Percentiles rank a stretch among this genome's conserved stretches.
Conservation (phyloP, 2,888 invertebrate genomes). For the Plagiodera versicolora region DNA sequence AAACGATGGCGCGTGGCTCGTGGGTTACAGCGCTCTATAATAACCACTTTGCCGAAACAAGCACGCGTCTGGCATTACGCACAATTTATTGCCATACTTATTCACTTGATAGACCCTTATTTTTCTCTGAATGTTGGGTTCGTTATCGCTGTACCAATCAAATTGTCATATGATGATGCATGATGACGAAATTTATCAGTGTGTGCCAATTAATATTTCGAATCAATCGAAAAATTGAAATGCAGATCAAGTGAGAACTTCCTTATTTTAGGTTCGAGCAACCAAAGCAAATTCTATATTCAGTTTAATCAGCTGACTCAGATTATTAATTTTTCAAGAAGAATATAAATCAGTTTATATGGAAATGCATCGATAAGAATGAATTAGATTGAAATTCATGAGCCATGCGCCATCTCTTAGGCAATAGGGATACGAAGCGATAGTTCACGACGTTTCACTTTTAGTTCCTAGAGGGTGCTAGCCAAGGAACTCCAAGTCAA, state of each 20-base stretch:
- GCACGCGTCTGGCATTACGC: conserved; percentile 42
- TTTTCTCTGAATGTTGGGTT: conserved; percentile 28
- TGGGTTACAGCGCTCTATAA: conserved; percentile 30
- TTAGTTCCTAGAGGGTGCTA: no score
- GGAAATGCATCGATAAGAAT: neutral
- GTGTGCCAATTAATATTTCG: no score
- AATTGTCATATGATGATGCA: neutral
- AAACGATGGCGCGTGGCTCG: conserved; percentile 40
- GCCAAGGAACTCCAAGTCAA: neutral
- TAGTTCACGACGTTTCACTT: neutral
- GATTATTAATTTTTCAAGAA: no score
- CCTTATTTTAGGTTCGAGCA: no score
- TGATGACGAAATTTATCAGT: neutral
- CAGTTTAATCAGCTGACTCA: no score
- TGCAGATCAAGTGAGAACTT: no score
- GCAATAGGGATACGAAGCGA: neutral
- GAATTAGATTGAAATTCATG: neutral
- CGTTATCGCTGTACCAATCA: conserved; percentile 12
- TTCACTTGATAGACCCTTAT: conserved; percentile 40
- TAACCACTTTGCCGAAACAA: conserved; percentile 43
- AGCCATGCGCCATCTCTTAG: neutral
- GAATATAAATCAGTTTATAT: no score
- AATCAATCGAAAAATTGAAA: no score
- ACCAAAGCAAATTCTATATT: no score
- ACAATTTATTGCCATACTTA: conserved; percentile 42